A percentile compares a stretch with the other conserved stretches of the same genome.
These are phyloP conservation scores for Cyphomyrmex costatus DNA, from an alignment of 1,140 invertebrate genomes.

Conservation along the genomic window DNA sequence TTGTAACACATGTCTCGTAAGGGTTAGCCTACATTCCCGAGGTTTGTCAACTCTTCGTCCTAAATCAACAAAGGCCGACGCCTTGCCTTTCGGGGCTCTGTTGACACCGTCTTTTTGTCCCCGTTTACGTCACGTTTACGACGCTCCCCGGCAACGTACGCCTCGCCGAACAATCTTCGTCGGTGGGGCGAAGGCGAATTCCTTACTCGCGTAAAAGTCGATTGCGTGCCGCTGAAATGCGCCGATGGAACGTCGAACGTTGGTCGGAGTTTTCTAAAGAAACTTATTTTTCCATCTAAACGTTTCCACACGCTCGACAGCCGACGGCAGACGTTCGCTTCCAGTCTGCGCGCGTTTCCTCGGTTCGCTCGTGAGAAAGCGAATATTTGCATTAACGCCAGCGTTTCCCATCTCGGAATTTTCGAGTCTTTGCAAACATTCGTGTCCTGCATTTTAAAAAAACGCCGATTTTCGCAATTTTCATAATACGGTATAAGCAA, in stretches of 20 bases:
- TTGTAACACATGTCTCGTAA: slow-evolving; percentile 75
- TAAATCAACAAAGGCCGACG: slow-evolving; percentile 78
- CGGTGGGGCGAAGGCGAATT: slow-evolving; percentile 41
- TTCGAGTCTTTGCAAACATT: slow-evolving; percentile 47
- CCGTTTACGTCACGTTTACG: slow-evolving; percentile 71
- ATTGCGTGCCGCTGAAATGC: slow-evolving; percentile 57
- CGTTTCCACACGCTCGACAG: slow-evolving; percentile 52
- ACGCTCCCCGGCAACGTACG: slow-evolving; percentile 51
- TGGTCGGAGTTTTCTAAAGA: slow-evolving; percentile 60
- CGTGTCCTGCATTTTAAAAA: slow-evolving; percentile 49
- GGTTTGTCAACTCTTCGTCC: slow-evolving; percentile 76
- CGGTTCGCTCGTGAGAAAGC: slow-evolving; percentile 28
- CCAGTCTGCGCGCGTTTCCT: slow-evolving; percentile 43
- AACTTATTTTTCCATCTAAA: slow-evolving; percentile 66
- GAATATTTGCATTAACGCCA: slow-evolving; percentile 58
- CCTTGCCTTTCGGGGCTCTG: slow-evolving; percentile 66
- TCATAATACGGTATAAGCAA: background rate
- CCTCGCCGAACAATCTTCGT: slow-evolving; percentile 43
- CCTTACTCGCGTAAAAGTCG: slow-evolving; percentile 48
- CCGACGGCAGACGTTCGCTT: slow-evolving; percentile 56
- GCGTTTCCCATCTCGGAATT: slow-evolving; percentile 34
- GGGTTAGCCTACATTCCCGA: slow-evolving; percentile 75
- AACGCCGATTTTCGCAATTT: slow-evolving; percentile 11
- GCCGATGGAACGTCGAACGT: slow-evolving; percentile 50
- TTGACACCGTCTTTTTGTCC: slow-evolving; percentile 72